Evolutionary conservation across 2,113 vertebrate species (phyloP), one percentile per base, ranked within the genome.

Genomic region (Orycteropus afer): DNA sequence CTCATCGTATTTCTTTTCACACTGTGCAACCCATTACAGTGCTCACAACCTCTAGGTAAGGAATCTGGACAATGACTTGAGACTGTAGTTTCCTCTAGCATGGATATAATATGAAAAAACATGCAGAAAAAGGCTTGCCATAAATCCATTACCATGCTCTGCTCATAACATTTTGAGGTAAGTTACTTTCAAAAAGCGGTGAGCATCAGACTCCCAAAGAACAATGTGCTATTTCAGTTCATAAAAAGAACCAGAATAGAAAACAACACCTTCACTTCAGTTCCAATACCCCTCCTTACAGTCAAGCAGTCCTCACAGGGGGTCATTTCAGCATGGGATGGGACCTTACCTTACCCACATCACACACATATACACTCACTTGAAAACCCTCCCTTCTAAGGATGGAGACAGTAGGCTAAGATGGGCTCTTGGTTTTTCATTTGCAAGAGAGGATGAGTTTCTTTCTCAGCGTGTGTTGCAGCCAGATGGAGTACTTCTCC

Each of bases 391-490:
- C 47, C 40, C 49, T n/a, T 51, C 12, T 42, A 53, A 47, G 8
- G 22, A 57, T 7, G 20, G 7, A 67, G 57, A 59, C 2, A 47
- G 2, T 2, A 74, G 10, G 13, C 9, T 27, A 45, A 29, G 6
- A 17, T 29, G 34, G 45, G 27, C 8, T 53, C 69, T 34, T 17
- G 8, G 29, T 15, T 69, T 9, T 55, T 96, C 93, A 98, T 32
- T 40, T 37, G 2, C 79, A 69, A 22, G 97, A 93, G 25, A 99
- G 89, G 91, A 98, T 98, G n/a, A 99, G 97, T 23, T 98, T 98
- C 97, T 99, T 99, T 55, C 99, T 98, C 42, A 99, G 96, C 0
- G 99, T 99, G 83, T 99, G 99, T 94, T 98, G 98, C 7, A 99
- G 97, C 23, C 98, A 97, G 61, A 99, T 90, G 11, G 97, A 95